Base-by-base conservation (phyloP, 2,113 vertebrate genomes). In the Phyllostomus hastatus region DNA sequence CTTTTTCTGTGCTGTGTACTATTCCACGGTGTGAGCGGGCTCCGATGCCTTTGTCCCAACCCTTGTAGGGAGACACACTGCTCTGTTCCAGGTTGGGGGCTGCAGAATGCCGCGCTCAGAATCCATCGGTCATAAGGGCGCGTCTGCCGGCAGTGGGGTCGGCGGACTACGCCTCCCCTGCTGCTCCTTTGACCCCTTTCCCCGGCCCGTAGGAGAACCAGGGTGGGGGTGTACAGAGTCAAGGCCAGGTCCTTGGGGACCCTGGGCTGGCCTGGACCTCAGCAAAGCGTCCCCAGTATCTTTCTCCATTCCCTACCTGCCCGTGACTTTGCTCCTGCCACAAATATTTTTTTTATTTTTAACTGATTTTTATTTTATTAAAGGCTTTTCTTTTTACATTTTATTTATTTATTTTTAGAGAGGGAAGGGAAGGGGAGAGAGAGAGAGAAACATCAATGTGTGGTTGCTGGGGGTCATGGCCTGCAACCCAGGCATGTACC, bases 41-140 rank as follows among this genome's bases (percentile, higher is more conserved):
- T 26, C 0, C 1, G 2, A 4, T 0, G 5, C 79, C 1, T 7
- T 15, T 10, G 3, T 20, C 41, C n/a, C 0, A 2, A 0, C 10
- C 31, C 8, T 8, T 4, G 6, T 1, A 0, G 26, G 26, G 33
- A 33, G 20, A 19, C 2, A 19, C 2, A 2, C 9, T 22, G 52
- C 50, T 1, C 31, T 0, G 7, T 35, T 22, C 28, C 7, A 5
- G 28, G 35, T 4, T 57, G n/a, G 4, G 20, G 20, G 85, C 75
- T 15, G 1, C 0, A 28, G 41, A 28, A 48, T 2, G 1, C 0
- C 14, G 10, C 10, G 16, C 52, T 41, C 22, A 1, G 64, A 20
- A 31, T 1, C 22, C 5, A 9, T 4, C 0, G 3, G 20, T 50
- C 6, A 1, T 0, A 1, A 78, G 28, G 59, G 38, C 2, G n/a